Evolutionary conservation across 2,888 invertebrate species (phyloP), one percentile per base, ranked within the genome.

Genomic region (Latheticus oryzae): DNA sequence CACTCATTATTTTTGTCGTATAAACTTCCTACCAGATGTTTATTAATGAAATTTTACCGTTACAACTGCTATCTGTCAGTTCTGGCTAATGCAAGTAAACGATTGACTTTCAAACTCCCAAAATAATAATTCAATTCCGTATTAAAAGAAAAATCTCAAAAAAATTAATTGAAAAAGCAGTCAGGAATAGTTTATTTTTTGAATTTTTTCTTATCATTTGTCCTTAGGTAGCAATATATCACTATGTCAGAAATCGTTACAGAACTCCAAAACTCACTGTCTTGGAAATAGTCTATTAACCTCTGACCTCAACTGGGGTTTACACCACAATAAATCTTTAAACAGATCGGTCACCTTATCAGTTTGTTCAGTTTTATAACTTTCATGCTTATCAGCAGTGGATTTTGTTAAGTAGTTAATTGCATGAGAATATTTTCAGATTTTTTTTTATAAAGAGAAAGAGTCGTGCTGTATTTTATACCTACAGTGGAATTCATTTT

Each of bases 331-430:
- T 45, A 37, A 47, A 45, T 51, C 17, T 51, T 9, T 28, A 28
- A 37, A 50, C 50, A 43, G 45, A 57, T 57, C 43, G 57, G 57
- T 57, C 51, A 43, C 51, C 58, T 58, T 58, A 58, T 58, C 58
- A 52, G 52, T 52, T 52, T 40, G 58, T 21, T 58, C 52, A 52
- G 45, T 33, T 58, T 58, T 58, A 58, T 40, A 45, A 30, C 13
- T 58, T 58, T 58, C 58, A 58, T 58, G 58, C 58, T 58, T 52
- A 58, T 58, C 58, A 40, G 52, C 43, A 4, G 24, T 24, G 48
- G 33, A 56, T 56, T 55, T 56, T 56, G 52, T 48, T 53, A 55
- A 63, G 54, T 48, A 37, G 57, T 60, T 63, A 63, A 63, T 63
- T 55, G 63, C 63, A 61, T 61, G 63, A 55, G 56, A 54, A 28